Base-by-base conservation (phyloP, 2,113 vertebrate genomes). In the Podarcis cretensis region DNA sequence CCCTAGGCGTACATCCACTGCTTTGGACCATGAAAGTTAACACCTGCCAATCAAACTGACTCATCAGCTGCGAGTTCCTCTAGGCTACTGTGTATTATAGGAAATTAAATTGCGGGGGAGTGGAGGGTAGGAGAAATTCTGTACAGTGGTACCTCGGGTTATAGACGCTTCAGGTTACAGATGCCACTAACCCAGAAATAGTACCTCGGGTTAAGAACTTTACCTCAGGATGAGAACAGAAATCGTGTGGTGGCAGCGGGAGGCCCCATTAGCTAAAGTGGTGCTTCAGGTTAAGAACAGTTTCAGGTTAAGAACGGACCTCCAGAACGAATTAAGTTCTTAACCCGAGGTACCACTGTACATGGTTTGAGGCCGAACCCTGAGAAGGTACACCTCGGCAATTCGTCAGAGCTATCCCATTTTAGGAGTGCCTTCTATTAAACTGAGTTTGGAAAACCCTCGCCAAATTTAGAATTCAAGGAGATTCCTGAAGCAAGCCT, bases 41-140 rank as follows among this genome's bases (percentile, higher is more conserved):
- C 83, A 85, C 83, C 77, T 89, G 82, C 83, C 73, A 54, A 80
- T 32, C 63, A 80, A 63, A n/a, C 63, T 37, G 77, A 85, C 63
- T n/a, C 43, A 16, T 81, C 59, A 54, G 27, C 80, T 37, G 79
- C 74, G 37, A 71, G 65, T 35, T 40, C 43, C 43, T 84, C 48
- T 27, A 30, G 66, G 43, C 66, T 80, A 18, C 77, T 54, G 35
- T 37, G 35, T 37, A 37, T 71, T 81, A 54, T 32, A 71, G 43
- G 65, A 35, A 87, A 80, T 48, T 48, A 48, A 48, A 48, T 48
- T 10, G 48, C 8, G 54, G 23, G 16, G 21, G 2, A 37, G 35
- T 37, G 35, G 35, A 37, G 35, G 16, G 1, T 9, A 0, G 12
- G 4, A 25, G 27, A 32, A 73, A 73, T 23, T 59, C 21, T 48